Evolutionary conservation across 2,113 vertebrate genomes (phyloP), one percentile per base, ranked within the genome.

Genomic region (Spea multiplicata): DNA sequence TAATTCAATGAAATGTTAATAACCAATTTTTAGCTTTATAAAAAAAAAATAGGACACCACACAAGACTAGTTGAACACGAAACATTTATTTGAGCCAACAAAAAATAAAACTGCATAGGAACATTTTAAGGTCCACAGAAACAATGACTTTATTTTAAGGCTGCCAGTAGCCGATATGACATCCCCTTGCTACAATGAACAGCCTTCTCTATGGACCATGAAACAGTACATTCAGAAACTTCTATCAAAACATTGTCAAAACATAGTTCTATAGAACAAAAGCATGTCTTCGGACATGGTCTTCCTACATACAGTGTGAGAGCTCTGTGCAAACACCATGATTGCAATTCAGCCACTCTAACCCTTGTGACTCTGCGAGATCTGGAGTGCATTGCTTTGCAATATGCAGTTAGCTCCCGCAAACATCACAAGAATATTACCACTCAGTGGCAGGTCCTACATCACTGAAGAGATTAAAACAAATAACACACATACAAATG

Each of bases 111-210:
- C 93, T 96, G 95, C 95, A 96, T 95, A 96, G 94, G 94, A 96
- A 96, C 94, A 94, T 91, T 96, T 97, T 96, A 96, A 95, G 95
- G 96, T 97, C 95, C 94, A 93, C 84, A 95, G 94, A 93, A 92
- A 94, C 91, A 88, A 89, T 93, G 87, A 90, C 89, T 93, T 92
- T 89, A 88, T 93, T 94, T 93, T 88, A 91, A 94, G 93, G 92
- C 92, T 92, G 91, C 87, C 84, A 84, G 91, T 87, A 93, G 92
- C 94, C 87, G 87, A 94, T 89, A 94, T 91, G 90, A 91, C 87
- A 82, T 90, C 94, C 92, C 94, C 90, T 92, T 86, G 91, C 92
- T 91, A 91, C 91, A 85, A 87, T 85, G 87, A 84, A 84, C 89
- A 93, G 92, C 92, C 92, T 91, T 85, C 91, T 89, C 90, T 82